Percentiles rank a stretch among this genome's conserved stretches.
These are phyloP conservation scores for Netelia virgata DNA, from an alignment of 2,888 invertebrate genomes.

Conservation along the genomic window DNA sequence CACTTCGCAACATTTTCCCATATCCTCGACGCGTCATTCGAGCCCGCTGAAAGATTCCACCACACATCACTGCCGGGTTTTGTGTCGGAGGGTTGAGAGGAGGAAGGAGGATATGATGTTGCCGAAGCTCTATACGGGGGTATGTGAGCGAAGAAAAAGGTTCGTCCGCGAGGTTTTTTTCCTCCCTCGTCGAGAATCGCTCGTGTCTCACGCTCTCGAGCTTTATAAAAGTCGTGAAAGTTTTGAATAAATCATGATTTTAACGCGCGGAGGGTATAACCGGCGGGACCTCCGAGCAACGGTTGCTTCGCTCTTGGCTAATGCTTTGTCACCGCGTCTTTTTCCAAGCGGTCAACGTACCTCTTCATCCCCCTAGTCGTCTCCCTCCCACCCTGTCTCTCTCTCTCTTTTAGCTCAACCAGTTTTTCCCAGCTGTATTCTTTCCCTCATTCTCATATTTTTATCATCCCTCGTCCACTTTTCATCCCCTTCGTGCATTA, in stretches of 20 bases:
- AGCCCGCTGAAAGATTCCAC: constrained; percentile 36
- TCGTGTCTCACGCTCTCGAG: constrained; percentile 69
- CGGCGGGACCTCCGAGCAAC: constrained; percentile 17
- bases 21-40: constrained; percentile 36
- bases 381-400: constrained; percentile 13
- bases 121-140: constrained; percentile 4
- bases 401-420: constrained; percentile 29
- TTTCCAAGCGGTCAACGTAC: constrained; percentile 79
- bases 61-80: constrained; percentile 30
- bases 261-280: constrained; percentile 65
- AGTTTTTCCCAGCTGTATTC: background rate
- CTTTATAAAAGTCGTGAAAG: constrained; percentile 77
- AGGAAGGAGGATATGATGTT: background rate
- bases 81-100: constrained; percentile 21
- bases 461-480: background rate
- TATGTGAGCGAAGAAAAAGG: constrained; percentile 52
- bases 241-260: constrained; percentile 80
- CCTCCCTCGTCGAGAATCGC: constrained; percentile 65
- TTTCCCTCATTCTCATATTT: constrained; percentile 1
- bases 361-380: constrained; percentile 37
- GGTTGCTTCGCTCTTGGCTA: constrained; percentile 22
- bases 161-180: constrained; percentile 44
- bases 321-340: constrained; percentile 79
- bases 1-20: background rate
- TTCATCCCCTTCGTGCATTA: constrained; percentile 27